phyloP scores from a whole-genome alignment of 92 coral and sea anemone genomes.

The Parazoanthus darwini region DNA sequence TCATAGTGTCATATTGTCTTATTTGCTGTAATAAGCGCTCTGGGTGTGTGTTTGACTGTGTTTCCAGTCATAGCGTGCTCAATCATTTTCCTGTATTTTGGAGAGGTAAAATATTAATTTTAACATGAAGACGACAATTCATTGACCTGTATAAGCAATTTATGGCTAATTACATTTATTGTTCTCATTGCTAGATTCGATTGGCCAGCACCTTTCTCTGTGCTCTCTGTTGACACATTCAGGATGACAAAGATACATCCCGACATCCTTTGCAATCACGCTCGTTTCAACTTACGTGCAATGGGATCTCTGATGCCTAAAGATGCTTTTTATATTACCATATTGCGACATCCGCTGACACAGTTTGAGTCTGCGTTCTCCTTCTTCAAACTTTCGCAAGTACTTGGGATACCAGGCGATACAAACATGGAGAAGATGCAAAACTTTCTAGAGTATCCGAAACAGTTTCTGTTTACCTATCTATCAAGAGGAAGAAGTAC shows the following conservation, averaged over 20 bases:
- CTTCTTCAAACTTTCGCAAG: slow-evolving; percentile 49
- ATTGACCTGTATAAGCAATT: too few relatives aligned
- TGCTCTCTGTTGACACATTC: slow-evolving; percentile 38
- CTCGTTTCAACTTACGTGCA: slow-evolving; percentile 64
- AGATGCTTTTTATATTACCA: slow-evolving; percentile 55
- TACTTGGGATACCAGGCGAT: slow-evolving; percentile 28
- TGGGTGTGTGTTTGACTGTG: too few relatives aligned
- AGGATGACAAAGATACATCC: slow-evolving; percentile 43
- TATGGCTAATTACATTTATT: too few relatives aligned
- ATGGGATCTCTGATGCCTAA: slow-evolving; percentile 66
- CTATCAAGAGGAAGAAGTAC: background rate
- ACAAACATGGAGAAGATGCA: slow-evolving; percentile 24
- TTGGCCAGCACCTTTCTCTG: slow-evolving; percentile 36
- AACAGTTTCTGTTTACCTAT: slow-evolving; percentile 1
- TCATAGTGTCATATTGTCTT: too few relatives aligned
- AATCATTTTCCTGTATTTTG: too few relatives aligned
- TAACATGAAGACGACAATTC: too few relatives aligned
- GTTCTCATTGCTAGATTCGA: slow-evolving; percentile 2
- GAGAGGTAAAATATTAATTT: too few relatives aligned
- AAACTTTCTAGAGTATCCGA: slow-evolving; percentile 27
- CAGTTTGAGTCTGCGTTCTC: slow-evolving; percentile 74
- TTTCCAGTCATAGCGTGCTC: too few relatives aligned
- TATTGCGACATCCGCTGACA: slow-evolving; percentile 65
- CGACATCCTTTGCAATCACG: slow-evolving; percentile 80
- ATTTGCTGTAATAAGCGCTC: too few relatives aligned